These are phyloP conservation scores for Aspiorhynchus laticeps DNA, from an alignment of 2,113 vertebrate species.

Conservation along the genomic window DNA sequence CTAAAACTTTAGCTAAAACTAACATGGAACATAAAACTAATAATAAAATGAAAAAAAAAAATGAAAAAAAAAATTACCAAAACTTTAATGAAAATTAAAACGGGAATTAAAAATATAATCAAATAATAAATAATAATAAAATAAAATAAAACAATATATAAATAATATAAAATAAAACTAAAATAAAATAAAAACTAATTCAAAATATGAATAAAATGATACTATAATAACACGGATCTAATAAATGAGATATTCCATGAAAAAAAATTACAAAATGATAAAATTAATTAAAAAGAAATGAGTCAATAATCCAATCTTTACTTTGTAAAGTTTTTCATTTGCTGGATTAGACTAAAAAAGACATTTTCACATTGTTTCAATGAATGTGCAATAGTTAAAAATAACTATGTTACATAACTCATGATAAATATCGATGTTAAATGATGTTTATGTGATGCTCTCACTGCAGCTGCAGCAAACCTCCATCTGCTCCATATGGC, in stretches of 20 bases:
- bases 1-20: too few species aligned
- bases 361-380: not conserved
- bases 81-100: too few species aligned
- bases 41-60: too few species aligned
- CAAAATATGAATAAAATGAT: not conserved
- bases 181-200: too few species aligned
- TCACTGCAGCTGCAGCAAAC: not conserved
- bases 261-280: not conserved
- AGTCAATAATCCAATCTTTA: not conserved
- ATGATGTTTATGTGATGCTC: not conserved
- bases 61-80: too few species aligned
- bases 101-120: too few species aligned
- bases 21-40: too few species aligned
- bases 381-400: not conserved
- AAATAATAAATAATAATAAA: too few species aligned
- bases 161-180: too few species aligned
- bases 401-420: not conserved
- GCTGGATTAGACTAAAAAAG: not conserved
- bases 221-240: not conserved
- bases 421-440: not conserved
- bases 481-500: constrained; percentile 40
- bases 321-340: not conserved
- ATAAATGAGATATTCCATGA: not conserved
- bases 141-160: too few species aligned
- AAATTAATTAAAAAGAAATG: too few species aligned